These are phyloP conservation scores for Cheumatopsyche charites DNA, from an alignment of 1,140 invertebrate genomes.

Conservation along the genomic window DNA sequence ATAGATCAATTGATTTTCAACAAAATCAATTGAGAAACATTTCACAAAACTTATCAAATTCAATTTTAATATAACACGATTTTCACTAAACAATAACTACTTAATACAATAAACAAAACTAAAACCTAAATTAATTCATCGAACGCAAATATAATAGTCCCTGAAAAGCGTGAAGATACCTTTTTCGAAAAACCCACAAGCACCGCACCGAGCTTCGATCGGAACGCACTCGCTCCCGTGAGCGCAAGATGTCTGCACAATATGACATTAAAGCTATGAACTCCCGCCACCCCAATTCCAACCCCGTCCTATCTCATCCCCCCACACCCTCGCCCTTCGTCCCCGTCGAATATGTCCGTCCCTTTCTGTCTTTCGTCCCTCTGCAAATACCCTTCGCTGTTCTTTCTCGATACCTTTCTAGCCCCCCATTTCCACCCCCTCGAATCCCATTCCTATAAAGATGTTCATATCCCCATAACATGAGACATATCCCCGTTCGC, in stretches of 20 bases:
- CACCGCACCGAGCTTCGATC: not conserved
- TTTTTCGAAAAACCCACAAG: not conserved
- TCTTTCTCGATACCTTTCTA: not conserved
- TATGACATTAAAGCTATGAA: conserved; percentile 45
- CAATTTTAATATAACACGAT: too few species aligned
- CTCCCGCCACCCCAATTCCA: not conserved
- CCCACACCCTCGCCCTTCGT: conserved; percentile 18
- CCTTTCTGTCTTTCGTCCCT: conserved; percentile 15
- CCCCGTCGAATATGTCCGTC: conserved; percentile 30
- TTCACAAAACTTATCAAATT: too few species aligned
- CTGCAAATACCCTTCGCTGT: not conserved
- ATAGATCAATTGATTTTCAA: too few species aligned
- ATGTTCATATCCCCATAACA: conserved; percentile 41
- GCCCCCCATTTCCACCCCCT: not conserved
- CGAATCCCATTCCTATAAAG: conserved; percentile 34
- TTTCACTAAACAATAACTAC: too few species aligned
- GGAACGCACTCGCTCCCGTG: conserved; percentile 26
- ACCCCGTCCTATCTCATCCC: not conserved
- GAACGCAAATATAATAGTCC: too few species aligned
- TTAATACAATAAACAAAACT: not conserved
- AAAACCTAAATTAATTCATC: not conserved
- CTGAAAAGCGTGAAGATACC: conserved; percentile 5
- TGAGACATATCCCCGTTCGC: conserved; percentile 37
- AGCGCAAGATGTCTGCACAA: conserved; percentile 41
- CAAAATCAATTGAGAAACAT: too few species aligned